Evolutionary conservation across 2,113 vertebrate genomes (phyloP).

Genomic region (Cranoglanis bouderius): DNA sequence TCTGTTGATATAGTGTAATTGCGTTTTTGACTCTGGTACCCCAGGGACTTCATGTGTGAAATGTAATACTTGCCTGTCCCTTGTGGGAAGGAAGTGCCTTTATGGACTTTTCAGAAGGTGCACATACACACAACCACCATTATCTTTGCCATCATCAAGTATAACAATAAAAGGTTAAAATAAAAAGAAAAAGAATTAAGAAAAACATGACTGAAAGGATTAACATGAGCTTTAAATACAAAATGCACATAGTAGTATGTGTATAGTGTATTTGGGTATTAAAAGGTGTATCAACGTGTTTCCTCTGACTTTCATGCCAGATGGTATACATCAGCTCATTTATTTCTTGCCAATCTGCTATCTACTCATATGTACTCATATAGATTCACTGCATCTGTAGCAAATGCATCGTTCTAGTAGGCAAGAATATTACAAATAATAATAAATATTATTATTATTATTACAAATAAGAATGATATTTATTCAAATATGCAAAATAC

Average conservation of each 20-base stretch:
- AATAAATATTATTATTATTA: too few relatives aligned
- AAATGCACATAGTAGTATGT: neutral
- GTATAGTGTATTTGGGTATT: neutral
- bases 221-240: neutral
- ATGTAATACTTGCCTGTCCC: conserved; percentile 7
- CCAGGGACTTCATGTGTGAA: conserved; percentile 12
- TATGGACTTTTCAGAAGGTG: neutral
- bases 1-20: conserved; percentile 14
- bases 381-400: neutral
- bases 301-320: neutral
- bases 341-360: neutral
- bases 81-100: neutral
- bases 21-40: conserved; percentile 10
- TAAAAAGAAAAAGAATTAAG: neutral
- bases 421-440: neutral
- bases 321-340: conserved; percentile 2
- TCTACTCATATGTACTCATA: too few relatives aligned
- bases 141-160: neutral
- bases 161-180: too few relatives aligned
- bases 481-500: neutral
- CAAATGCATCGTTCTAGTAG: neutral
- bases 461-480: neutral
- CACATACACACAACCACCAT: neutral
- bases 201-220: neutral
- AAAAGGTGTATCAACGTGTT: neutral